Conservation (phyloP, 2,797 vertebrate genomes). For the Tolypeutes matacus region DNA sequence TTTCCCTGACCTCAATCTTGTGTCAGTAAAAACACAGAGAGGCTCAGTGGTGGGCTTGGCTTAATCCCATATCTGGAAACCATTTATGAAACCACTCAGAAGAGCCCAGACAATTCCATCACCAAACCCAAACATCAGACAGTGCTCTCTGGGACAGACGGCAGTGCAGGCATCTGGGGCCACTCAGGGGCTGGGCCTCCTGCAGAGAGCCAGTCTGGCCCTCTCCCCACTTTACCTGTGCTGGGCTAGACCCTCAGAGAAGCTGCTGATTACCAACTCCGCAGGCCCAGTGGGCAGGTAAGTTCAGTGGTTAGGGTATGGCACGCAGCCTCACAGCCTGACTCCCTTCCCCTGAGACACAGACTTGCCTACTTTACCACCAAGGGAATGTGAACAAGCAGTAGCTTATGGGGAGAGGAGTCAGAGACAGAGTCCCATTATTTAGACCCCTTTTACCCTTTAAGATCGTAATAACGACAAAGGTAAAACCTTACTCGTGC, state of each 20-base stretch:
- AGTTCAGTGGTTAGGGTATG: background rate
- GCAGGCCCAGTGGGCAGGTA: background rate
- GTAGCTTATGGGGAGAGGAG: background rate
- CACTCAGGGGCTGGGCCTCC: background rate
- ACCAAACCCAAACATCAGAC: constrained; percentile 74
- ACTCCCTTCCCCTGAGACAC: background rate
- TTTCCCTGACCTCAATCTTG: background rate
- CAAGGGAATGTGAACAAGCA: background rate
- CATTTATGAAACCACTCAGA: constrained; percentile 62
- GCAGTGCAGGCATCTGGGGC: background rate
- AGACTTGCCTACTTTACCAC: background rate
- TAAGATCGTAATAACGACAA: background rate
- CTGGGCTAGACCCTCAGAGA: background rate
- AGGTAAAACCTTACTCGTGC: background rate
- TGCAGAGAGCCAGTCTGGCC: background rate
- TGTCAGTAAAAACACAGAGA: background rate
- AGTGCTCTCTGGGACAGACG: background rate
- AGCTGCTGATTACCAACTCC: background rate
- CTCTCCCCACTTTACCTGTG: background rate
- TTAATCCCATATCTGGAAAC: constrained; percentile 75
- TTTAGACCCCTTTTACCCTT: background rate
- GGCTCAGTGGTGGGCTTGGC: background rate
- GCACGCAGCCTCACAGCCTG: background rate
- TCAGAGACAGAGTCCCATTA: background rate
- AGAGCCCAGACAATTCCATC: constrained; percentile 81